Percentiles rank a stretch among this genome's conserved stretches.
phyloP scores from a whole-genome alignment of 2,797 vertebrate species.

The Amblyopsis hoosieri region DNA sequence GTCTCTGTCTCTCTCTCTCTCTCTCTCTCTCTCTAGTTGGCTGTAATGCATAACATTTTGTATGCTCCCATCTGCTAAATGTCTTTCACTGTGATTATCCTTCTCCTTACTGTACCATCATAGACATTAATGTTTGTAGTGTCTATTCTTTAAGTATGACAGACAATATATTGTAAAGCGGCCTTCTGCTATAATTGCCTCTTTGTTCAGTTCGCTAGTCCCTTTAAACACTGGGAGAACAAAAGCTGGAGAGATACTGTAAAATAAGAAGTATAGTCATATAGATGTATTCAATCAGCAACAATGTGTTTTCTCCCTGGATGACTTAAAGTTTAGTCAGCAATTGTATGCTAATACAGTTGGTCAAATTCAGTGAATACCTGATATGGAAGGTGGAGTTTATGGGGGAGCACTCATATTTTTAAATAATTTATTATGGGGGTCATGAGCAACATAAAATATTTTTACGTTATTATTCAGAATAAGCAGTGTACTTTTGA shows the following conservation, averaged over 20 bases:
- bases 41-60: not conserved
- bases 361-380: not conserved
- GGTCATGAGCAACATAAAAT: not conserved
- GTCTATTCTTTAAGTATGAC: slow-evolving; percentile 32
- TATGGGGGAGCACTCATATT: too few species aligned
- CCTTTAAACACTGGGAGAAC: slow-evolving; percentile 41
- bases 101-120: slow-evolving; percentile 3
- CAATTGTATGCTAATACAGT: not conserved
- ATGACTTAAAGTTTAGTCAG: too few species aligned
- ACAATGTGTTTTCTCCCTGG: slow-evolving; percentile 27
- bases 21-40: not conserved
- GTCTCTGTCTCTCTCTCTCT: not conserved
- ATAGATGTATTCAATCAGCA: slow-evolving; percentile 33
- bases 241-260: slow-evolving; percentile 9
- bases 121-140: slow-evolving; percentile 19
- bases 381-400: too few species aligned
- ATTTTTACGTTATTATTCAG: slow-evolving; percentile 2
- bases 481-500: not conserved
- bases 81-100: slow-evolving; percentile 24
- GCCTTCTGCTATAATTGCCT: slow-evolving; percentile 25
- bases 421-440: too few species aligned
- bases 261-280: slow-evolving; percentile 7
- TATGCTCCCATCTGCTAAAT: slow-evolving; percentile 9
- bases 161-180: slow-evolving; percentile 33
- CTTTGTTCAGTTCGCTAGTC: slow-evolving; percentile 54